These are phyloP conservation scores for Lysandra bellargus DNA, from an alignment of 2,888 invertebrate genomes.

Conservation along the genomic window DNA sequence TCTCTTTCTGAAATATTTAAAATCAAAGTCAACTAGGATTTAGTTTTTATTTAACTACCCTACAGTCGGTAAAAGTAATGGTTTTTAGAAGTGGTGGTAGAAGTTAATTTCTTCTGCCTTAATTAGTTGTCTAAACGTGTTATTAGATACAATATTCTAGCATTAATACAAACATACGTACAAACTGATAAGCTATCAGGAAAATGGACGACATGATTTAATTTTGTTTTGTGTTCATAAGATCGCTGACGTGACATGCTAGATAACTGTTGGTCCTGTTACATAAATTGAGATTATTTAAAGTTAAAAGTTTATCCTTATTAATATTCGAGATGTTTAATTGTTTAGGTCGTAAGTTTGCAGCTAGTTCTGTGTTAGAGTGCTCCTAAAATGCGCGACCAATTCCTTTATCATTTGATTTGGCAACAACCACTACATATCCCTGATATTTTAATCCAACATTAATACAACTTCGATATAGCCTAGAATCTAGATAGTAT, in stretches of 20 bases:
- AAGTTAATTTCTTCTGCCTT: background rate
- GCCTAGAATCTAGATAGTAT: too few species aligned
- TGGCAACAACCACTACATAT: too few species aligned
- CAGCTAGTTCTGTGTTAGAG: background rate
- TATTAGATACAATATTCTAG: background rate
- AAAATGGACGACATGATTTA: background rate
- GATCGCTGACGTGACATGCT: background rate
- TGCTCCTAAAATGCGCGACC: too few species aligned
- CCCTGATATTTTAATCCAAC: too few species aligned
- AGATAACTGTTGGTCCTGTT: background rate
- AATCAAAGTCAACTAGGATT: background rate
- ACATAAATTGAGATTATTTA: background rate
- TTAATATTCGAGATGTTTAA: background rate
- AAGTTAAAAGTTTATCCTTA: background rate
- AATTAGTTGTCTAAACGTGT: background rate
- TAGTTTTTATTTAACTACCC: background rate
- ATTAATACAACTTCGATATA: too few species aligned
- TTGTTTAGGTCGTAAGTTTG: background rate
- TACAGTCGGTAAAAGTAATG: background rate
- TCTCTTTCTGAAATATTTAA: too few species aligned
- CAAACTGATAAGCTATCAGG: slow-evolving; percentile 4
- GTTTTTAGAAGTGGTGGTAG: background rate
- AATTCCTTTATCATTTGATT: too few species aligned
- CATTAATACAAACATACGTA: background rate
- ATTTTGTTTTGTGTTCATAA: slow-evolving; percentile 8